Conservation (phyloP, 2,797 vertebrate species). For the Cheirogaleus major region DNA sequence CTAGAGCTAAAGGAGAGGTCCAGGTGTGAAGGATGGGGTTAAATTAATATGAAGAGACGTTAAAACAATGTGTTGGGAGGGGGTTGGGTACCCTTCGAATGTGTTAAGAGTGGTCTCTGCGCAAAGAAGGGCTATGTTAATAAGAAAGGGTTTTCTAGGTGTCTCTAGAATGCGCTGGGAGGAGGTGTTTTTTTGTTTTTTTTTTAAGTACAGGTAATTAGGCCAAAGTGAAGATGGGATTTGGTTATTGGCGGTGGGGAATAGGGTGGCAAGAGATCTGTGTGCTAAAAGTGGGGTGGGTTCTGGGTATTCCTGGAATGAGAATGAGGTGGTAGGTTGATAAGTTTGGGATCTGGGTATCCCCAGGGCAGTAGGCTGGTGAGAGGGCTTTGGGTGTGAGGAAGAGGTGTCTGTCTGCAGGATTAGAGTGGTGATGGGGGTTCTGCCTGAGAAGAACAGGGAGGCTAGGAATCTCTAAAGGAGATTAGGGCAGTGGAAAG, state of each 20-base stretch:
- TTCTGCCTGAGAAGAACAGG: not conserved
- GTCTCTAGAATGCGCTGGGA: not conserved
- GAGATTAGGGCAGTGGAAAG: not conserved
- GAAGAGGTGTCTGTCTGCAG: not conserved
- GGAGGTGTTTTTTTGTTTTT: not conserved
- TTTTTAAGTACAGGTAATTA: slow-evolving; percentile 15
- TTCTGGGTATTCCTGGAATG: not conserved
- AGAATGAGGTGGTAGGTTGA: not conserved
- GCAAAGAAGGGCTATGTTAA: not conserved
- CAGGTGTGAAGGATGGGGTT: not conserved
- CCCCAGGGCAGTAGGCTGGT: not conserved
- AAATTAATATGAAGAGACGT: not conserved
- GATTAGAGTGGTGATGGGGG: not conserved
- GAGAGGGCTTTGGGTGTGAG: not conserved
- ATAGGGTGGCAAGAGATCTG: not conserved
- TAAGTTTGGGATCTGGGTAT: not conserved
- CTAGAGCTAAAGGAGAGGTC: not conserved
- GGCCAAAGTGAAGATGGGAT: slow-evolving; percentile 41
- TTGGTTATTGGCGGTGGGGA: not conserved
- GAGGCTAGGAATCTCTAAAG: not conserved
- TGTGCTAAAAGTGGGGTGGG: not conserved
- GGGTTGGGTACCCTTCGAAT: not conserved
- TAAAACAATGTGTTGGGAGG: not conserved
- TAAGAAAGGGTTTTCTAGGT: not conserved
- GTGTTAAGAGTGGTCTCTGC: not conserved